A percentile compares a stretch with the other conserved stretches of the same genome.
Evolutionary conservation across 2,888 invertebrate genomes (phyloP).

Genomic region (Archips xylosteana): DNA sequence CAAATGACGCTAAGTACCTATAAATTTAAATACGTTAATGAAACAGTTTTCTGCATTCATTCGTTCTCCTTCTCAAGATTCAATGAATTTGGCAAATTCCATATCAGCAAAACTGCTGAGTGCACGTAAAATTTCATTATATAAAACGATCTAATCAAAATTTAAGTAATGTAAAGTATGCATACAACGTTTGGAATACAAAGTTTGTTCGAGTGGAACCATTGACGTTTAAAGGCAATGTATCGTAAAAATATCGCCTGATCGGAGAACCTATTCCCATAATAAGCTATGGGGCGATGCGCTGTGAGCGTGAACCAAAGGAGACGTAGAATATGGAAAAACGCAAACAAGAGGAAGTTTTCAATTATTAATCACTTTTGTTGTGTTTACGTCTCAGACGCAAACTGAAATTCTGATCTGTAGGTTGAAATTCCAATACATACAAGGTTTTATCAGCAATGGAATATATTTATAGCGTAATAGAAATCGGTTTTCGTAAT

Average conservation of each 20-base stretch:
- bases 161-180: background rate
- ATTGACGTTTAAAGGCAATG: constrained; percentile 19
- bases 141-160: background rate
- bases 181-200: background rate
- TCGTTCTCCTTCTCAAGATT: background rate
- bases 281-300: constrained; percentile 4
- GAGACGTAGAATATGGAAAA: constrained; percentile 13
- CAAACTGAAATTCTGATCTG: constrained; percentile 17
- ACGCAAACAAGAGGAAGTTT: constrained; percentile 23
- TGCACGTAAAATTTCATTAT: background rate
- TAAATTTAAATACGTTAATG: background rate
- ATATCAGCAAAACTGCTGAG: background rate
- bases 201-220: constrained; percentile 23
- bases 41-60: background rate
- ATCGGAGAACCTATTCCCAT: constrained; percentile 12
- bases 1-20: background rate
- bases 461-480: background rate
- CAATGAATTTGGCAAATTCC: background rate
- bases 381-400: constrained; percentile 18
- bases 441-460: background rate
- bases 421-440: too few relatives aligned
- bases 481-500: background rate
- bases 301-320: constrained; percentile 5
- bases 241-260: constrained; percentile 32
- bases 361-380: constrained; percentile 28